Percentiles rank a stretch among this genome's conserved stretches.
phyloP scores from a whole-genome alignment of 2,797 vertebrate species.

The Manis pentadactyla region DNA sequence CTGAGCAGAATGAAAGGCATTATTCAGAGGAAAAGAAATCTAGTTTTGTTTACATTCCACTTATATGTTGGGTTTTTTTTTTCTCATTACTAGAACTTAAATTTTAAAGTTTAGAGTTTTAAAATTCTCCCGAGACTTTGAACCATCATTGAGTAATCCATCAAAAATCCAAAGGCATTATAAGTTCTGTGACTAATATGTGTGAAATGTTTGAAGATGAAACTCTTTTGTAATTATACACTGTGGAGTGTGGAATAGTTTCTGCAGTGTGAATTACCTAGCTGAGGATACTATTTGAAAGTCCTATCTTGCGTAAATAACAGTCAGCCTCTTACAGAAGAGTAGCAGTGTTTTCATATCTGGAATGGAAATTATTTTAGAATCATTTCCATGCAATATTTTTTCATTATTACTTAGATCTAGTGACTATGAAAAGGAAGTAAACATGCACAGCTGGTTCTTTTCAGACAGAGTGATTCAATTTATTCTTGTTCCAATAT shows the following conservation, averaged over 20 bases:
- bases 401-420: slow-evolving; percentile 79
- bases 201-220: slow-evolving; percentile 81
- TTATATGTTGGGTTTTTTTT: background rate
- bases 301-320: slow-evolving; percentile 79
- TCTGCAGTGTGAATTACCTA: slow-evolving; percentile 73
- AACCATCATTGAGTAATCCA: slow-evolving; percentile 53
- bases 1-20: background rate
- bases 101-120: slow-evolving; percentile 61
- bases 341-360: slow-evolving; percentile 76
- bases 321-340: slow-evolving; percentile 69
- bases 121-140: slow-evolving; percentile 48
- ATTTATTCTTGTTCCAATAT: slow-evolving; percentile 80
- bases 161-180: slow-evolving; percentile 72
- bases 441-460: slow-evolving; percentile 71
- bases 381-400: slow-evolving; percentile 76
- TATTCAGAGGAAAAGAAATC: slow-evolving; percentile 6
- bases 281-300: slow-evolving; percentile 68
- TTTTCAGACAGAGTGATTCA: slow-evolving; percentile 71
- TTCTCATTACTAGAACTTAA: slow-evolving; percentile 34
- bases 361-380: slow-evolving; percentile 77
- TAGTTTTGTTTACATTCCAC: background rate
- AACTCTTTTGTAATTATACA: slow-evolving; percentile 77
- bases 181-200: slow-evolving; percentile 77
- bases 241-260: slow-evolving; percentile 60
- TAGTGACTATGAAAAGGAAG: slow-evolving; percentile 70